Base-by-base conservation (phyloP, 1,140 invertebrate species). In the Euborellia annulipes region DNA sequence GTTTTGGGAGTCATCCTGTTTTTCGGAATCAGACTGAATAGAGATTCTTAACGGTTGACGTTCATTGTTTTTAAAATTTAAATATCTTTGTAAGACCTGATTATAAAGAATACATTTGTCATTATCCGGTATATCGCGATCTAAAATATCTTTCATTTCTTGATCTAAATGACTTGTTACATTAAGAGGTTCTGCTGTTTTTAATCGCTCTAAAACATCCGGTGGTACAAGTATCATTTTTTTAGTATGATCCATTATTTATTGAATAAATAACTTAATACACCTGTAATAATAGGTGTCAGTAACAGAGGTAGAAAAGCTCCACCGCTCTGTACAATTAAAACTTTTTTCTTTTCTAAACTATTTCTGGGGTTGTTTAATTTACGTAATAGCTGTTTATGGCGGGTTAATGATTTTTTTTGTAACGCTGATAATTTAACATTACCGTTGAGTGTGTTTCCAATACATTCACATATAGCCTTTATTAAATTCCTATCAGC, bases 141-240 rank as follows among this genome's bases (percentile, higher is more conserved):
- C n/a, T n/a, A n/a, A n/a, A n/a, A n/a, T n/a, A n/a, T n/a, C n/a
- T n/a, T n/a, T n/a, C n/a, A n/a, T n/a, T n/a, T n/a, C n/a, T n/a
- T n/a, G n/a, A n/a, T n/a, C n/a, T n/a, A n/a, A n/a, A n/a, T n/a
- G n/a, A n/a, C n/a, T n/a, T n/a, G n/a, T n/a, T n/a, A n/a, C n/a
- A n/a, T n/a, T n/a, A n/a, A n/a, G n/a, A n/a, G n/a, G n/a, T n/a
- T n/a, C n/a, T n/a, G n/a, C n/a, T n/a, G n/a, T 47, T 41, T 13
- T 11, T 19, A 46, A 39, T 18, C 34, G 16, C 7, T 49, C 17
- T 6, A 49, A 19, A 8, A 27, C 9, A 7, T 49, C 47, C 3
- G 47, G 13, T n/a, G 42, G 19, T 7, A 49, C 16, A 7, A 49
- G 32, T 9, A 49, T 13, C 47, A 49, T 49, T 49, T 46, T 49